Conservation (phyloP, 2,113 vertebrate genomes). For the Rhea pennata region DNA sequence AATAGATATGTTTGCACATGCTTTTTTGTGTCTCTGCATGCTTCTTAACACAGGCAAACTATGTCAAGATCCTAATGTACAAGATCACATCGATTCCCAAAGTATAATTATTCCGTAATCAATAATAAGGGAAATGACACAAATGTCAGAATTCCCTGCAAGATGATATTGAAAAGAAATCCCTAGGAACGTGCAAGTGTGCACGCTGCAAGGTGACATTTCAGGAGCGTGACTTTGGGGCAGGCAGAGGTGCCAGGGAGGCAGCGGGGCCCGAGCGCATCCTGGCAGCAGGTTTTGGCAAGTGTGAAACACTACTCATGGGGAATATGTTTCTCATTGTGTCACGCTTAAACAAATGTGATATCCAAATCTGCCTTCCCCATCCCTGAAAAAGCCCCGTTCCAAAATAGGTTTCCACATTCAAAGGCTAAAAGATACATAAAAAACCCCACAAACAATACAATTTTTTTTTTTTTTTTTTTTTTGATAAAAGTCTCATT, state of each 20-base stretch:
- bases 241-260: constrained; percentile 3
- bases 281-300: constrained; percentile 29
- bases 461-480: too few species aligned
- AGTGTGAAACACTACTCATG: background rate
- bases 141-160: background rate
- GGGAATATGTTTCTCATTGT: background rate
- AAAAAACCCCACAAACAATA: background rate
- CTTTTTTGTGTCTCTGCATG: background rate
- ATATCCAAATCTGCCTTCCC: background rate
- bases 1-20: background rate
- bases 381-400: background rate
- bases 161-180: background rate
- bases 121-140: background rate
- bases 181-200: background rate
- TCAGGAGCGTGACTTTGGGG: constrained; percentile 18
- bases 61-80: background rate
- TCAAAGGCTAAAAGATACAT: background rate
- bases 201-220: constrained; percentile 2
- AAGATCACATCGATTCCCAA: background rate
- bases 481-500: background rate
- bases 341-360: constrained; percentile 3
- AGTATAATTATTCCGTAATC: background rate
- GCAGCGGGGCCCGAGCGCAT: constrained; percentile 18
- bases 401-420: background rate
- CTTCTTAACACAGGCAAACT: background rate